A percentile compares a stretch with the other conserved stretches of the same genome.
Evolutionary conservation across 1,140 invertebrate species (phyloP).

Genomic region (Drosophila pseudoananassae): DNA sequence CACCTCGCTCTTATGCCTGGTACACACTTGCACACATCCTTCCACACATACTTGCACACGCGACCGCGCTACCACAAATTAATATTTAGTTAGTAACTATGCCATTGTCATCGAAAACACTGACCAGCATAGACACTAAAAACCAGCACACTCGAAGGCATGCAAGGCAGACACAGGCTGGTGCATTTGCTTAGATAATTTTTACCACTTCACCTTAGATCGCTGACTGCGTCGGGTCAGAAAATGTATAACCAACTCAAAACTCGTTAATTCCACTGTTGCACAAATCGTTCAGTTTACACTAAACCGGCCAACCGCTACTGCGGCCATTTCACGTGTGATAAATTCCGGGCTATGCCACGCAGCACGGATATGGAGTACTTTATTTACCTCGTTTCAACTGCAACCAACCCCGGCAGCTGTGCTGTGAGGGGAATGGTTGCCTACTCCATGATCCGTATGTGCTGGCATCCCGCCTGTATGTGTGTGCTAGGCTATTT

Average conservation of each 20-base stretch:
- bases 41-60: neutral
- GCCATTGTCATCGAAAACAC: slow-evolving; percentile 17
- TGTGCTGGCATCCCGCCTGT: neutral
- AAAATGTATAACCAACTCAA: neutral
- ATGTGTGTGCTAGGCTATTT: slow-evolving; percentile 28
- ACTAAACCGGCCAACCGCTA: neutral
- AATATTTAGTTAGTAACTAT: slow-evolving; percentile 7
- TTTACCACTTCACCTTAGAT: neutral
- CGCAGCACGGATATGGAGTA: slow-evolving; percentile 3
- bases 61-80: slow-evolving; percentile 58
- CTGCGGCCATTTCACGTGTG: neutral
- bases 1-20: slow-evolving; percentile 13
- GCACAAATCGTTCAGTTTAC: neutral
- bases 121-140: neutral
- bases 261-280: neutral
- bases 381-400: neutral
- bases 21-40: slow-evolving; percentile 8
- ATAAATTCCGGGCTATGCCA: slow-evolving; percentile 4
- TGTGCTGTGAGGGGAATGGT: slow-evolving; percentile 24
- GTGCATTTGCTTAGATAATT: slow-evolving; percentile 19
- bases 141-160: slow-evolving; percentile 16
- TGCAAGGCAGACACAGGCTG: slow-evolving; percentile 24
- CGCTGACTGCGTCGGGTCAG: neutral
- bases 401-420: slow-evolving; percentile 15
- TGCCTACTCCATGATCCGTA: slow-evolving; percentile 1